Base-by-base conservation (phyloP, 2,888 invertebrate genomes). In the Ochropleura plecta region DNA sequence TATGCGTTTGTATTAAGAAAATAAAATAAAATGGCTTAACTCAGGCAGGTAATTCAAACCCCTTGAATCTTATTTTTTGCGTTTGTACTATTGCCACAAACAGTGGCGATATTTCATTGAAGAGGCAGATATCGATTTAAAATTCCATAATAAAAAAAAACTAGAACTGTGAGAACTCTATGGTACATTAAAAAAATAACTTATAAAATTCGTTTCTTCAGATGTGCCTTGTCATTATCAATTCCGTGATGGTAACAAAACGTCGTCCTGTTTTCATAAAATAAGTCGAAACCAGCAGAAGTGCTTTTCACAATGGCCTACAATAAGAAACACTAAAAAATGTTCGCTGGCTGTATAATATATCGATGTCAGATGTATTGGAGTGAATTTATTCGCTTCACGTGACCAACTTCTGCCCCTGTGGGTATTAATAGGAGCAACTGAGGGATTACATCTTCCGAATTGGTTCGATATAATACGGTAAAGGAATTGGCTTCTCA, bases 381-480 rank as follows among this genome's bases (percentile, higher is more conserved):
- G 12, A 75, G 59, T 55, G 53, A 69, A 79, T 79, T 74, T 74
- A 78, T 64, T 64, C 74, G 30, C 49, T 78, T 51, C 78, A 55
- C 66, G 73, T 63, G 55, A 12, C 12, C 69, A 59, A 14, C 49
- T 9, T 18, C 76, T 76, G 48, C 44, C 14, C 42, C 60, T 48
- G 40, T 70, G 30, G 8, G 59, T 44, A 51, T 46, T 59, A 46
- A 51, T 46, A 67, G 20, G 65, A 51, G 40, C 12, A 3, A 44
- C 16, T 63, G 20, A 46, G 16, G 20, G 12, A 51, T 46, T 64
- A 16, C 2, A 20, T 55, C 20, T 69, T n/a, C 1, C 10, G 0
- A 55, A 69, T 49, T 49, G 46, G n/a, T 53, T 12, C 18, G 42
- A 30, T 68, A 68, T 59, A 40, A 48, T 10, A n/a, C 14, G 7